Evolutionary conservation across 2,113 vertebrate species (phyloP).

Genomic region (Herpetotheres cachinnans): DNA sequence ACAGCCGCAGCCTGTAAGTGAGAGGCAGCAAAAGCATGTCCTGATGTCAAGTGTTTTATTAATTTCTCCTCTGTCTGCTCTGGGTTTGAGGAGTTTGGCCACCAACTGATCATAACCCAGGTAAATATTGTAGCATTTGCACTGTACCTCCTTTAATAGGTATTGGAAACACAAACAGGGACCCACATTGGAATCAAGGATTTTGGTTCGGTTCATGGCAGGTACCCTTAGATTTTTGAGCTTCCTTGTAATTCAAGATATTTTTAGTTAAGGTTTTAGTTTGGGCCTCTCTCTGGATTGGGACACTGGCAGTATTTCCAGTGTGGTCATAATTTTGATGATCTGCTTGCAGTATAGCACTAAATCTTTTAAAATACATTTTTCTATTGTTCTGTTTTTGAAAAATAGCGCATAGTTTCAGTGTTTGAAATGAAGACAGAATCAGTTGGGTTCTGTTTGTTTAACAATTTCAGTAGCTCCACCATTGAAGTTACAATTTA

Average conservation of each 20-base stretch:
- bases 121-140: neutral
- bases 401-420: neutral
- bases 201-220: neutral
- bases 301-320: neutral
- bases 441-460: neutral
- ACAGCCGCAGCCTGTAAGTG: neutral
- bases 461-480: neutral
- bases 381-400: neutral
- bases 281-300: neutral
- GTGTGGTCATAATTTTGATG: neutral
- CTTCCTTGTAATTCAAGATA: neutral
- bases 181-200: neutral
- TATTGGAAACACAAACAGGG: neutral
- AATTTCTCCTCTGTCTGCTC: neutral
- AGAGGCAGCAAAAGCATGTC: neutral
- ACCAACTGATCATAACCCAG: neutral
- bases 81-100: neutral
- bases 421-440: neutral
- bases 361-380: neutral
- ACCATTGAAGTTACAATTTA: neutral
- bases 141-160: neutral
- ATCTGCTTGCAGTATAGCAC: neutral
- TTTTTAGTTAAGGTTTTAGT: neutral
- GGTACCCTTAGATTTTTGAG: neutral
- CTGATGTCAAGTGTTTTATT: neutral